Percentiles rank a stretch among this genome's conserved stretches.
Evolutionary conservation across 2,888 invertebrate genomes (phyloP).

Genomic region (Macaria liturata): DNA sequence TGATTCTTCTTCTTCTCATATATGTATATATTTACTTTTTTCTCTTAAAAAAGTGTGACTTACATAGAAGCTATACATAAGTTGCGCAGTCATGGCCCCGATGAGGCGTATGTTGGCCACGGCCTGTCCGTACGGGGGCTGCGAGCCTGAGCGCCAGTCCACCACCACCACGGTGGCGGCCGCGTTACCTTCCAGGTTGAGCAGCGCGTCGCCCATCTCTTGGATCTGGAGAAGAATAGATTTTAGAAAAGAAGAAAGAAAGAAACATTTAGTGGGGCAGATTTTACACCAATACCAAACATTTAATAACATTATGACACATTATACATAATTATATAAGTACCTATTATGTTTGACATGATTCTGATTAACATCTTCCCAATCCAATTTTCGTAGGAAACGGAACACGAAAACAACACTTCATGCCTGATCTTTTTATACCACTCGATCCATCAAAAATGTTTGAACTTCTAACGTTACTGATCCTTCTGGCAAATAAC

Average conservation of each 20-base stretch:
- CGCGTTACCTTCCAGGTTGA: constrained; percentile 84
- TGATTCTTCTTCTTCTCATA: too few relatives aligned
- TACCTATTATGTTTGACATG: too few relatives aligned
- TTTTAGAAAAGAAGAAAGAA: constrained; percentile 1
- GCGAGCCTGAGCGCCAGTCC: constrained; percentile 94
- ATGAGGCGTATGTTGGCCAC: constrained; percentile 95
- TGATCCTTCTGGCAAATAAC: constrained; percentile 13
- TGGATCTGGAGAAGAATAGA: constrained; percentile 75
- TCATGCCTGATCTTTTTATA: constrained; percentile 7
- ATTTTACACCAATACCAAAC: too few relatives aligned
- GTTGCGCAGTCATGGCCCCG: constrained; percentile 91
- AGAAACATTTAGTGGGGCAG: too few relatives aligned
- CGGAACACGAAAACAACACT: constrained; percentile 11
- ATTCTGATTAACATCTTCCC: too few relatives aligned
- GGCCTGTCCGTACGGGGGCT: constrained; percentile 95
- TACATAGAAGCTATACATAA: constrained; percentile 83
- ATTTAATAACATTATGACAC: too few relatives aligned
- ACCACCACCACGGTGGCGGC: constrained; percentile 90
- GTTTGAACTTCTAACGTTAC: constrained; percentile 22
- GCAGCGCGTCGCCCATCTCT: constrained; percentile 88
- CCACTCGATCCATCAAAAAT: constrained; percentile 14
- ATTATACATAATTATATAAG: too few relatives aligned
- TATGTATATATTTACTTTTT: too few relatives aligned
- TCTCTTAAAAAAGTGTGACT: constrained; percentile 49
- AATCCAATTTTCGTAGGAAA: too few relatives aligned